phyloP scores from a whole-genome alignment of 2,797 vertebrate genomes.

The Masticophis lateralis region DNA sequence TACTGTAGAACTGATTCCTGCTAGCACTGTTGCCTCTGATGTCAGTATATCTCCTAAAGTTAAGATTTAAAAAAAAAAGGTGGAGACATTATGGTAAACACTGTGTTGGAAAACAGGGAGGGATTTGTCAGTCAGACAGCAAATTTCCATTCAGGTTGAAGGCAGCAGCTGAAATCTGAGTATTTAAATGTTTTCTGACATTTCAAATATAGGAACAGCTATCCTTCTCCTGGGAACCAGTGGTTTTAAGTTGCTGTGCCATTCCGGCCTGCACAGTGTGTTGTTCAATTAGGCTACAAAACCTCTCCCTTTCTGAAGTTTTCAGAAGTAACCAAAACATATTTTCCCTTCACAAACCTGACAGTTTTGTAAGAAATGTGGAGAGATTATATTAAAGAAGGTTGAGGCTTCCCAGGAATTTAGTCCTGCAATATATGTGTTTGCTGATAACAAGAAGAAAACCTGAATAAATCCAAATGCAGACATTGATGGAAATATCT shows the following conservation, averaged over 20 bases:
- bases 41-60: neutral
- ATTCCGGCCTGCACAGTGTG: neutral
- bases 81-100: neutral
- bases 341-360: neutral
- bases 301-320: neutral
- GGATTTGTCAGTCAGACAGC: neutral
- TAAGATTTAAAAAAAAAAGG: neutral
- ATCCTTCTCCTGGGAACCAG: neutral
- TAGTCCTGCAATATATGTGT: neutral
- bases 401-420: no score
- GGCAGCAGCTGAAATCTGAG: constrained; percentile 9
- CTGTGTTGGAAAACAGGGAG: neutral
- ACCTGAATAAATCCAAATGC: neutral
- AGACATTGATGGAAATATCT: neutral
- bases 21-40: neutral
- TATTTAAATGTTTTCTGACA: constrained; percentile 25
- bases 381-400: neutral
- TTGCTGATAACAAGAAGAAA: neutral
- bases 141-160: neutral
- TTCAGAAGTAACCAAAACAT: neutral
- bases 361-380: neutral
- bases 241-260: neutral
- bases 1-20: neutral
- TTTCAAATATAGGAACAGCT: neutral
- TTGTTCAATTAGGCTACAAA: neutral